Conservation (phyloP, 2,113 vertebrate species). For the Arizona elegans region DNA sequence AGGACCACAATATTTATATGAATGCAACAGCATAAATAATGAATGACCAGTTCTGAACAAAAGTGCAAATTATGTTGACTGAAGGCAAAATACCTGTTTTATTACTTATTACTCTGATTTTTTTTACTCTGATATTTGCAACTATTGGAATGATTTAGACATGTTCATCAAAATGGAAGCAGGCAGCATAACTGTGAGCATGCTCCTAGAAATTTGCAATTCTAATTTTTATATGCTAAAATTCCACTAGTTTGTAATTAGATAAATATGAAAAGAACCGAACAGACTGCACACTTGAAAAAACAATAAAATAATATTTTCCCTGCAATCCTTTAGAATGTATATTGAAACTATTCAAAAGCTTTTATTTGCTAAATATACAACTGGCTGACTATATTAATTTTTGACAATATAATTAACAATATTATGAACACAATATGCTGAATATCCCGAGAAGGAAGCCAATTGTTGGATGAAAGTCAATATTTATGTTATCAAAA, state of each 20-base stretch:
- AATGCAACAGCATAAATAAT: constrained; percentile 8
- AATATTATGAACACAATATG: neutral
- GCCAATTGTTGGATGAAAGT: neutral
- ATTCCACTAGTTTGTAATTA: neutral
- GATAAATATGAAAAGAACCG: neutral
- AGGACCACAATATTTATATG: neutral
- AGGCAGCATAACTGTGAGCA: neutral
- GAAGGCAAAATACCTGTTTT: neutral
- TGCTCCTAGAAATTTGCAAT: neutral
- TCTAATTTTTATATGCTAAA: neutral
- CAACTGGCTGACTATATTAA: neutral
- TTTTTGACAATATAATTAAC: neutral
- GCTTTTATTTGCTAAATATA: neutral
- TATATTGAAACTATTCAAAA: neutral
- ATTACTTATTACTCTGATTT: neutral
- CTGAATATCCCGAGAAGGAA: neutral
- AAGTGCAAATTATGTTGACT: neutral
- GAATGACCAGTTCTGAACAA: neutral
- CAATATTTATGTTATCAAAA: neutral
- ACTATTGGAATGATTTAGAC: neutral
- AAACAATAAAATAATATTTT: neutral
- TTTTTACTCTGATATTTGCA: neutral
- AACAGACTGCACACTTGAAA: neutral
- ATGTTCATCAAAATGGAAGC: neutral
- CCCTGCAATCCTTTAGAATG: neutral